Conservation (phyloP, 2,888 invertebrate genomes). For the Gari tellinella region DNA sequence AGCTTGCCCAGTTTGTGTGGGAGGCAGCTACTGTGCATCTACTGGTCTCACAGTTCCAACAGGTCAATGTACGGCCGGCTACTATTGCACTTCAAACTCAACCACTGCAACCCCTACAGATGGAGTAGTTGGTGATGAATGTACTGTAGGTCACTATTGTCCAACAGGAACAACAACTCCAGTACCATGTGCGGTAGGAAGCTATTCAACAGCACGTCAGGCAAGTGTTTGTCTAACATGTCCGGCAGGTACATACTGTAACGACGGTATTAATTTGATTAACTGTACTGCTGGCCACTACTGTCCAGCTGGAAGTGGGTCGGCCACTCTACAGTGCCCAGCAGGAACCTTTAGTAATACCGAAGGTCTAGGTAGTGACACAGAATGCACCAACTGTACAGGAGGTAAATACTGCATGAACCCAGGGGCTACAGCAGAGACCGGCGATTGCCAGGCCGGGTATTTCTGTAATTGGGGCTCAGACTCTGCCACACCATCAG, state of each 20-base stretch:
- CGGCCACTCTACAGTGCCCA: conserved; percentile 79
- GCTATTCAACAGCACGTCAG: conserved; percentile 62
- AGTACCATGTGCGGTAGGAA: conserved; percentile 72
- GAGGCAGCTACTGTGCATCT: conserved; percentile 78
- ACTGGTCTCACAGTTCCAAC: conserved; percentile 77
- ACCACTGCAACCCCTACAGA: conserved; percentile 76
- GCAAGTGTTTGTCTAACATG: conserved; percentile 77
- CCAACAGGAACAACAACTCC: conserved; percentile 76
- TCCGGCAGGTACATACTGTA: conserved; percentile 78
- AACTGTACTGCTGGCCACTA: conserved; percentile 80
- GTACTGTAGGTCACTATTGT: conserved; percentile 81
- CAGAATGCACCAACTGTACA: conserved; percentile 80
- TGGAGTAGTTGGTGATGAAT: conserved; percentile 77
- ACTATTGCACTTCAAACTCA: conserved; percentile 77
- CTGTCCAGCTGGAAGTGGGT: conserved; percentile 81
- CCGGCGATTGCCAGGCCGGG: conserved; percentile 74
- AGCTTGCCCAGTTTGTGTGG: conserved; percentile 65
- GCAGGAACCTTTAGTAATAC: conserved; percentile 77
- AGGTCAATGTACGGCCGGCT: conserved; percentile 76
- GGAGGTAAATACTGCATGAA: conserved; percentile 79
- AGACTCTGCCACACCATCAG: conserved; percentile 72
- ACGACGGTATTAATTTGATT: conserved; percentile 69
- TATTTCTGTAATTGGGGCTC: conserved; percentile 78
- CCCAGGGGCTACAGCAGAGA: conserved; percentile 70
- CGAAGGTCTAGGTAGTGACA: conserved; percentile 69